These are phyloP conservation scores for Ptilonorhynchus violaceus DNA, from an alignment of 2,113 vertebrate species.

Conservation along the genomic window DNA sequence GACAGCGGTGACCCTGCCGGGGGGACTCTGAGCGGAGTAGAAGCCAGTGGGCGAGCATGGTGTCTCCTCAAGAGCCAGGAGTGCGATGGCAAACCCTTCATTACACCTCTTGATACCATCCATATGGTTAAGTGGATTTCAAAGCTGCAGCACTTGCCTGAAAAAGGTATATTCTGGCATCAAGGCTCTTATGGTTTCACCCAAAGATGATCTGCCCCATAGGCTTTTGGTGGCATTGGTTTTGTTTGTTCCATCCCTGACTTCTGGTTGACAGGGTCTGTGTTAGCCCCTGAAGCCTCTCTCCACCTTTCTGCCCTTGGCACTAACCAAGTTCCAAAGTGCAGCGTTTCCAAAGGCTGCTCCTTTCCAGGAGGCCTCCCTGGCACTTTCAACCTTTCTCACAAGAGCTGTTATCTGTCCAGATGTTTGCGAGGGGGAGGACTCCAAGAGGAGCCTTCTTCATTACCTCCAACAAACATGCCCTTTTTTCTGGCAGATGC, in stretches of 20 bases:
- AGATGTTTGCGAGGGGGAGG: slow-evolving; percentile 48
- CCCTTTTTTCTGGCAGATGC: neutral
- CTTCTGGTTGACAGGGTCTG: neutral
- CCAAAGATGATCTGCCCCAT: neutral
- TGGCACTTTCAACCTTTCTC: neutral
- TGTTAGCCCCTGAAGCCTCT: accelerated
- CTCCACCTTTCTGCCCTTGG: neutral
- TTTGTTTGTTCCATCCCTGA: neutral
- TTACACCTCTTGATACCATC: neutral
- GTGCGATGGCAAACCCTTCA: neutral
- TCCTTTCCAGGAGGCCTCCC: neutral
- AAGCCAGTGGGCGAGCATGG: neutral
- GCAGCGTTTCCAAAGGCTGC: neutral
- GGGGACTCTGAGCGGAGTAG: accelerated
- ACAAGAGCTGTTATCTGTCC: slow-evolving; percentile 27
- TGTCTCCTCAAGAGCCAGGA: neutral
- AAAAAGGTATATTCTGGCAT: neutral
- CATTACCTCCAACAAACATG: slow-evolving; percentile 31
- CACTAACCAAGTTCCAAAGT: neutral
- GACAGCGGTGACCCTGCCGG: neutral
- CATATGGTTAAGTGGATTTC: neutral
- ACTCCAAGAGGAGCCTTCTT: slow-evolving; percentile 3
- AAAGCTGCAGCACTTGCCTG: neutral
- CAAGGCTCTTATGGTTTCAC: neutral
- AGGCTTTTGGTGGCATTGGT: neutral